Percentiles rank a stretch among this genome's conserved stretches.
Conservation (phyloP, 2,113 vertebrate species). For the Aramus guarauna region DNA sequence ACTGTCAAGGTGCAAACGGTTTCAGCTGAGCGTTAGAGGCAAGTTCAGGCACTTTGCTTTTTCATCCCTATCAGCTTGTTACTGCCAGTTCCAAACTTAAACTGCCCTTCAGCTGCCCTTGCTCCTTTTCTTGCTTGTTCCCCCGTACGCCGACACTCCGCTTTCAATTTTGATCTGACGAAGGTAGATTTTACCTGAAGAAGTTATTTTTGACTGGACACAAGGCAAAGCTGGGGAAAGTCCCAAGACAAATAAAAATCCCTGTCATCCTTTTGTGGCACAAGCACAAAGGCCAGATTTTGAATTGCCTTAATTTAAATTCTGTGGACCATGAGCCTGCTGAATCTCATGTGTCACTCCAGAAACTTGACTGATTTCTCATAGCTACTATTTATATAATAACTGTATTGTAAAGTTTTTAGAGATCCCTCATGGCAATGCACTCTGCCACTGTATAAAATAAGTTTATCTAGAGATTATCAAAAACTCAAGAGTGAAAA, state of each 20-base stretch:
- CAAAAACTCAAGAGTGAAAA: not conserved
- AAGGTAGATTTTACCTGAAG: slow-evolving; percentile 17
- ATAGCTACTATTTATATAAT: slow-evolving; percentile 28
- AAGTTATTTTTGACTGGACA: not conserved
- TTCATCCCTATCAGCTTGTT: not conserved
- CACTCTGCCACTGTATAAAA: not conserved
- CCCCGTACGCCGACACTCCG: not conserved
- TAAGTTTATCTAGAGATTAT: slow-evolving; percentile 30
- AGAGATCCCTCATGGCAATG: slow-evolving; percentile 1
- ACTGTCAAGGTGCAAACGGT: not conserved
- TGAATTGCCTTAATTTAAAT: slow-evolving; percentile 47
- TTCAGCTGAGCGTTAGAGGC: not conserved
- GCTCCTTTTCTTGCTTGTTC: not conserved
- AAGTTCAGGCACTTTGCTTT: not conserved
- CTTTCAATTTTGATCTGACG: not conserved
- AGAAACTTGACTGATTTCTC: slow-evolving; percentile 35
- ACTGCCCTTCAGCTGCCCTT: not conserved
- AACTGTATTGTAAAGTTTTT: slow-evolving; percentile 21
- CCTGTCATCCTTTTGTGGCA: not conserved
- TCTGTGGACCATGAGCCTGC: not conserved
- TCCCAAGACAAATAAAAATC: slow-evolving; percentile 37
- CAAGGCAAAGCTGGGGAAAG: not conserved
- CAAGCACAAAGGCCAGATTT: not conserved
- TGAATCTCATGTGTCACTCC: slow-evolving; percentile 22
- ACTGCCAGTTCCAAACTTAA: not conserved